phyloP scores from a whole-genome alignment of 2,888 invertebrate genomes.

The Orthosia gothica region DNA sequence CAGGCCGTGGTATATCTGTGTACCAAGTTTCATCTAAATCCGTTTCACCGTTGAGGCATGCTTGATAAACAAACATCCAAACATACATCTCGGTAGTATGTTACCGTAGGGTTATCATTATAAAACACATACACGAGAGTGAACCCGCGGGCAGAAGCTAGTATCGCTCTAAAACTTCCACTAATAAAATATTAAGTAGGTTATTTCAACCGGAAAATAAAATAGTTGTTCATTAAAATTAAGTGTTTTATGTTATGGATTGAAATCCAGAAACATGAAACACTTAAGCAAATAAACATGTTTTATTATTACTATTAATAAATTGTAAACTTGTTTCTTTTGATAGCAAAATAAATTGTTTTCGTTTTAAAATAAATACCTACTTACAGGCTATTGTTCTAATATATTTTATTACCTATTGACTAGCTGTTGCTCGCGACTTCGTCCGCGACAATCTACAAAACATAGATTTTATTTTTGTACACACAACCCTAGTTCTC shows the following conservation, averaged over 20 bases:
- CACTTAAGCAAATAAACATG: neutral
- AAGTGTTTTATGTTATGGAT: too few species aligned
- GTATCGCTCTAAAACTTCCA: neutral
- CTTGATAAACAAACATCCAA: too few species aligned
- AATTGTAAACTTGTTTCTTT: conserved; percentile 11
- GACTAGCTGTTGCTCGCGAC: neutral
- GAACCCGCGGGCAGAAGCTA: too few species aligned
- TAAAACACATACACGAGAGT: neutral
- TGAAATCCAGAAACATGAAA: conserved; percentile 15
- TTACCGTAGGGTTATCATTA: too few species aligned
- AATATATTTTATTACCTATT: neutral
- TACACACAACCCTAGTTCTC: too few species aligned
- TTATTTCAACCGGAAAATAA: conserved; percentile 26
- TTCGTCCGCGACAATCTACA: too few species aligned
- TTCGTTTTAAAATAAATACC: neutral
- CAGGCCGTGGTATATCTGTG: too few species aligned
- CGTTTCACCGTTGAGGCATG: too few species aligned
- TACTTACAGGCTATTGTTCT: neutral
- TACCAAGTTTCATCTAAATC: too few species aligned
- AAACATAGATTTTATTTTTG: too few species aligned
- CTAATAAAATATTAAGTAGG: neutral
- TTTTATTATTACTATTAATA: conserved; percentile 7
- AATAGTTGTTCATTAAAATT: neutral
- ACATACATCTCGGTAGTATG: too few species aligned
- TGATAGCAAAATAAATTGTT: conserved; percentile 14